phyloP scores from a whole-genome alignment of 2,888 invertebrate genomes.

The Oxytorus armatus region DNA sequence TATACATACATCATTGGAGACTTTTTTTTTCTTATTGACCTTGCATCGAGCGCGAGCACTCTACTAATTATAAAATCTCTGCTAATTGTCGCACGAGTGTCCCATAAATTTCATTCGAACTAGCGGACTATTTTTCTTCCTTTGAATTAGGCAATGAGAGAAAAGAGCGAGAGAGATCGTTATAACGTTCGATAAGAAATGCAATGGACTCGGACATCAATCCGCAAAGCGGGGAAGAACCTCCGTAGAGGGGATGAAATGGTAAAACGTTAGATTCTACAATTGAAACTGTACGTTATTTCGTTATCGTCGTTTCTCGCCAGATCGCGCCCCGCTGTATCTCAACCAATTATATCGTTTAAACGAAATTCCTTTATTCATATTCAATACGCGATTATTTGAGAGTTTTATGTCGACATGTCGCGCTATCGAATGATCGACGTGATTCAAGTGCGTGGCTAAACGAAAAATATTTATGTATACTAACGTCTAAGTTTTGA shows the following conservation, averaged over 20 bases:
- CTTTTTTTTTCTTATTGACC: constrained; percentile 37
- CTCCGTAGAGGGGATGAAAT: constrained; percentile 31
- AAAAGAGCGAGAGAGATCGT: background rate
- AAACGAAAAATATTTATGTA: background rate
- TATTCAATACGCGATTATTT: background rate
- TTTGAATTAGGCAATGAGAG: background rate
- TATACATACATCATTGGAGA: background rate
- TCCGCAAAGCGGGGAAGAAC: constrained; percentile 20
- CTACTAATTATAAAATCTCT: constrained; percentile 48
- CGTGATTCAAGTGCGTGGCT: constrained; percentile 2
- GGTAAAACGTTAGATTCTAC: constrained; percentile 26
- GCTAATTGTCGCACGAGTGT: constrained; percentile 43
- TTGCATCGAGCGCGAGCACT: constrained; percentile 6
- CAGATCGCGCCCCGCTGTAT: background rate
- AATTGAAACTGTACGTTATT: constrained; percentile 34
- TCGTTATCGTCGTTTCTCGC: constrained; percentile 31
- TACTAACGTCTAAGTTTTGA: background rate
- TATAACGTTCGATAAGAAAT: constrained; percentile 4
- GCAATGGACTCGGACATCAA: constrained; percentile 25
- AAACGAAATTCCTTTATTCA: background rate
- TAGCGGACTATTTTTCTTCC: constrained; percentile 5
- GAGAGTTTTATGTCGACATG: no score
- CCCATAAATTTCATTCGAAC: constrained; percentile 23
- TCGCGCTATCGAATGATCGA: no score
- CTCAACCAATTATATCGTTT: background rate